Conservation (phyloP, 2,888 invertebrate species). For the Ctena decussata region DNA sequence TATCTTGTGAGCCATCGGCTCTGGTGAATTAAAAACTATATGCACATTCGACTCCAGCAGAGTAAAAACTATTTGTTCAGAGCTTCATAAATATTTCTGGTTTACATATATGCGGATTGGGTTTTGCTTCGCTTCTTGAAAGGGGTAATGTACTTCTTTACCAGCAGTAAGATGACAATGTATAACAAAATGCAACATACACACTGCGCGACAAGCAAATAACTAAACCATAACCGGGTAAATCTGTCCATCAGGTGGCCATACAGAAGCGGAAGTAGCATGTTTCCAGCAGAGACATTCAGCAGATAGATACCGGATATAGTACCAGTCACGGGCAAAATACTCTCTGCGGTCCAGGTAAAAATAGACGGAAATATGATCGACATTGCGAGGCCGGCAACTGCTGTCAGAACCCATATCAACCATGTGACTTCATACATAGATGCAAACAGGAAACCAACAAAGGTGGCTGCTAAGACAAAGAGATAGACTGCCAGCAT, state of each 20-base stretch:
- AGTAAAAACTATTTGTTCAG: too few relatives aligned
- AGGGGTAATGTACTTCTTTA: constrained; percentile 23
- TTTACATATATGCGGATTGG: too few relatives aligned
- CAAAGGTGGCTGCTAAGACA: constrained; percentile 26
- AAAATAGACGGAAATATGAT: constrained; percentile 53
- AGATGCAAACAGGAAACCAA: constrained; percentile 34
- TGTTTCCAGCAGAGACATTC: constrained; percentile 40
- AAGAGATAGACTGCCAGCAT: constrained; percentile 76
- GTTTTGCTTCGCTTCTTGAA: not conserved
- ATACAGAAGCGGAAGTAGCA: constrained; percentile 46
- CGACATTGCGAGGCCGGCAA: constrained; percentile 52
- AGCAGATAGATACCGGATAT: constrained; percentile 51
- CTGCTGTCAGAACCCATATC: constrained; percentile 47
- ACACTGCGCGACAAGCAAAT: constrained; percentile 34
- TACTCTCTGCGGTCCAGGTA: constrained; percentile 63
- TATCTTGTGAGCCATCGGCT: too few relatives aligned
- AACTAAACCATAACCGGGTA: constrained; percentile 46
- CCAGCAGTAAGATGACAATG: constrained; percentile 19
- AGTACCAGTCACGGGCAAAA: constrained; percentile 51
- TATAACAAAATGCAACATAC: constrained; percentile 22
- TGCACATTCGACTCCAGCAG: too few relatives aligned
- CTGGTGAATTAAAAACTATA: too few relatives aligned
- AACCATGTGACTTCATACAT: constrained; percentile 25
- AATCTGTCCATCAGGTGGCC: constrained; percentile 54
- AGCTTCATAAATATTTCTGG: too few relatives aligned